These are phyloP conservation scores for Drosophila picticornis DNA, from an alignment of 2,888 invertebrate genomes.

Conservation along the genomic window DNA sequence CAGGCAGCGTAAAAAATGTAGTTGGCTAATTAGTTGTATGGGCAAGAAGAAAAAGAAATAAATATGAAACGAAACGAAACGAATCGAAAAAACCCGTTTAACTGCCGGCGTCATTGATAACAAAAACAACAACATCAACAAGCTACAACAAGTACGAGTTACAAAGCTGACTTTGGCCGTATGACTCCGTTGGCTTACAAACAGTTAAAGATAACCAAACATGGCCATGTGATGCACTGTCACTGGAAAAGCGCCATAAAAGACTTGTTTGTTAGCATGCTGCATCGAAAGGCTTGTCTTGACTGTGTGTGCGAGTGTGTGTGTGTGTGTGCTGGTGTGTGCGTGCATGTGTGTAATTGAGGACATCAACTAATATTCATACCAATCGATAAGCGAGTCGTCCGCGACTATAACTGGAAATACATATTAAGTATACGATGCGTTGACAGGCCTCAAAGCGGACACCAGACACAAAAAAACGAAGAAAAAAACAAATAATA, in stretches of 20 bases:
- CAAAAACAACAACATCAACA: conserved; percentile 55
- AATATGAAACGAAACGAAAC: conserved; percentile 2
- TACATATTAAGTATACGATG: conserved; percentile 76
- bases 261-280: conserved; percentile 77
- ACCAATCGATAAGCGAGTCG: conserved; percentile 75
- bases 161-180: conserved; percentile 41
- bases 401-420: conserved; percentile 73
- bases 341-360: conserved; percentile 63
- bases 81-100: conserved; percentile 70
- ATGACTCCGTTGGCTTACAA: conserved; percentile 64
- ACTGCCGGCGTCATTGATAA: conserved; percentile 66
- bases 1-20: conserved; percentile 50
- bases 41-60: conserved; percentile 29
- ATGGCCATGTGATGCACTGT: conserved; percentile 78
- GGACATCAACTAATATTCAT: conserved; percentile 78
- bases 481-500: not conserved
- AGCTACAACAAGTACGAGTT: conserved; percentile 2
- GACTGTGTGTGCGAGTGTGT: conserved; percentile 16
- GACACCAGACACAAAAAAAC: conserved; percentile 17
- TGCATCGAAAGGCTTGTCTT: conserved; percentile 59
- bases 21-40: conserved; percentile 67
- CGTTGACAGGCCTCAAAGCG: conserved; percentile 60
- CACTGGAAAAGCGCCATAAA: conserved; percentile 79
- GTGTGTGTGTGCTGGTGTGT: conserved; percentile 9
- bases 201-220: conserved; percentile 79